A percentile compares a stretch with the other conserved stretches of the same genome.
Conservation (phyloP, 2,113 vertebrate species). For the Narcine bancroftii region DNA sequence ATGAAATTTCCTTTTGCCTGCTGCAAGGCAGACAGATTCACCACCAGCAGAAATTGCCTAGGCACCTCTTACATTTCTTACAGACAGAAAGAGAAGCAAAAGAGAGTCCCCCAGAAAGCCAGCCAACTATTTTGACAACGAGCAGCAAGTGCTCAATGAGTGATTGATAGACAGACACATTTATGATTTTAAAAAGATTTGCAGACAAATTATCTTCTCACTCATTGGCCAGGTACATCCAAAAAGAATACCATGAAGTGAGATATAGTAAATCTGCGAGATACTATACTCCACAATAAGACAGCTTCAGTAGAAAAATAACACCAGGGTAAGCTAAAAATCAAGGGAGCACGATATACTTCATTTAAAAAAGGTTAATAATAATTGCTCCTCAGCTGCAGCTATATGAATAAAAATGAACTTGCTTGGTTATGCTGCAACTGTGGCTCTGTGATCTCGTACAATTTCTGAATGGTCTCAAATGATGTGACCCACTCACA, state of each 20-base stretch:
- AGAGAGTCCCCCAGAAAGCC: neutral
- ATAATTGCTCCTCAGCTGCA: neutral
- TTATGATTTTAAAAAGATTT: neutral
- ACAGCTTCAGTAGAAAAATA: neutral
- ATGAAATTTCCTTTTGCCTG: too few relatives aligned
- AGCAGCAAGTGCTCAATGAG: neutral
- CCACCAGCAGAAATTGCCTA: too few relatives aligned
- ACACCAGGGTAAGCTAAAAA: neutral
- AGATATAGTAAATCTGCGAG: neutral
- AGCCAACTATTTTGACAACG: neutral
- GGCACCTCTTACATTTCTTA: too few relatives aligned
- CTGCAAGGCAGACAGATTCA: too few relatives aligned
- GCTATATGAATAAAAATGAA: neutral
- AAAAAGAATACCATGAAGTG: neutral
- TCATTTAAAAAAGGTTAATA: neutral
- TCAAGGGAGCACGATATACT: neutral
- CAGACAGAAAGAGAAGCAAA: too few relatives aligned
- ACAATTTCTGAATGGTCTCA: neutral
- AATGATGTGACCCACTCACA: neutral
- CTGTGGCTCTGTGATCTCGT: neutral
- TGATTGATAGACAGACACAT: neutral
- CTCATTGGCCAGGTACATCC: neutral
- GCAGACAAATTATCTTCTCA: neutral
- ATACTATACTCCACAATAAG: neutral
- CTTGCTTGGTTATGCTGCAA: neutral